Percentiles rank a stretch among this genome's conserved stretches.
Conservation (phyloP, 2,113 vertebrate genomes). For the Argyrosomus japonicus region DNA sequence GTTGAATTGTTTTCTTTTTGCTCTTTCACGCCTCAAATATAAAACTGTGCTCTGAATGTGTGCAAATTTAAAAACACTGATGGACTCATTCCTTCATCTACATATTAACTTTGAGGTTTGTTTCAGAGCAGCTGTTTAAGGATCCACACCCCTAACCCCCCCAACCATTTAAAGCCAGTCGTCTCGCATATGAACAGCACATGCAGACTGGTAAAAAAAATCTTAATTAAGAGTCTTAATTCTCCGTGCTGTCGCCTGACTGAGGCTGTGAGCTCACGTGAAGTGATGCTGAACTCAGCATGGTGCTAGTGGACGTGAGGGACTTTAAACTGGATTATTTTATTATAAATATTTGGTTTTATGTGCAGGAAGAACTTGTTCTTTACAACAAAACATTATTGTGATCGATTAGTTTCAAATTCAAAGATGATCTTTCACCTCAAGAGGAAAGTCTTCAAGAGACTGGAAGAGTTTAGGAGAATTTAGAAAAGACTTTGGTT, state of each 20-base stretch:
- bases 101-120: conserved; percentile 65
- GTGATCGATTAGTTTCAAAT: neutral
- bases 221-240: conserved; percentile 85
- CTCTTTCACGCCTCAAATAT: conserved; percentile 41
- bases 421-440: neutral
- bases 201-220: conserved; percentile 78
- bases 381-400: neutral
- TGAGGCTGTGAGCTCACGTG: conserved; percentile 82
- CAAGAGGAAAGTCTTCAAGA: neutral
- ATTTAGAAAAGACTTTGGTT: neutral
- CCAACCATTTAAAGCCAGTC: conserved; percentile 55
- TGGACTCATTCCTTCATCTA: conserved; percentile 49
- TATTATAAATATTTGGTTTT: neutral
- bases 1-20: conserved; percentile 69
- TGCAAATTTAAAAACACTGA: neutral
- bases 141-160: conserved; percentile 51
- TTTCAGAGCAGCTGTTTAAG: conserved; percentile 78
- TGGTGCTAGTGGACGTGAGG: conserved; percentile 3
- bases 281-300: conserved; percentile 49
- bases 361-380: neutral
- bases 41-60: conserved; percentile 8
- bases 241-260: conserved; percentile 79
- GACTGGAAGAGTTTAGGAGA: neutral
- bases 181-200: conserved; percentile 76
- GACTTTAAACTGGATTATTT: neutral